Conservation (phyloP, 2,113 vertebrate genomes). For the Acrocephalus arundinaceus region DNA sequence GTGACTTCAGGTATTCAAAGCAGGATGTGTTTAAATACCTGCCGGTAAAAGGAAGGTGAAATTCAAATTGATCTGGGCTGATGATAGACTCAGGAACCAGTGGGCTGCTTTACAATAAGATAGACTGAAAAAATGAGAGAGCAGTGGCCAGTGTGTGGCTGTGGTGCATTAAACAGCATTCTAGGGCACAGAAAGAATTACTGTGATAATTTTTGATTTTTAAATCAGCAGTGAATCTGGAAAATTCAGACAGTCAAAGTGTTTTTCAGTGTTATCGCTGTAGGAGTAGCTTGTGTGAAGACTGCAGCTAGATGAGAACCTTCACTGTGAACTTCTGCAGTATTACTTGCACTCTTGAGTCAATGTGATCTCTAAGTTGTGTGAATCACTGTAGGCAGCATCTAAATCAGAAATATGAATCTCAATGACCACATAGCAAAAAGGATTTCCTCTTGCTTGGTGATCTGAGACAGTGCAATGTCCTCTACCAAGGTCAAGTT, state of each 20-base stretch:
- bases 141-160: fast-evolving
- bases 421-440: background rate
- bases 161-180: background rate
- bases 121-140: background rate
- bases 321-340: background rate
- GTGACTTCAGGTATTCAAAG: background rate
- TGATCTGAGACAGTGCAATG: background rate
- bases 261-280: background rate
- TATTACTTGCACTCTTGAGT: background rate
- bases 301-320: background rate
- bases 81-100: background rate
- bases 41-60: background rate
- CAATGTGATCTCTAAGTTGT: background rate
- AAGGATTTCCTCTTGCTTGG: background rate
- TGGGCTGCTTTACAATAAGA: background rate
- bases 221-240: background rate
- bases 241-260: background rate
- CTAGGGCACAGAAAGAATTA: background rate
- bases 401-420: background rate
- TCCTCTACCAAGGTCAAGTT: background rate
- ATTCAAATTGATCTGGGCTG: background rate
- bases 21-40: background rate
- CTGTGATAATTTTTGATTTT: background rate
- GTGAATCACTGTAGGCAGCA: background rate
- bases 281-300: background rate